Percentiles rank a stretch among this genome's conserved stretches.
phyloP scores from a whole-genome alignment of 1,140 invertebrate genomes.

The Tetramorium parvispinum region DNA sequence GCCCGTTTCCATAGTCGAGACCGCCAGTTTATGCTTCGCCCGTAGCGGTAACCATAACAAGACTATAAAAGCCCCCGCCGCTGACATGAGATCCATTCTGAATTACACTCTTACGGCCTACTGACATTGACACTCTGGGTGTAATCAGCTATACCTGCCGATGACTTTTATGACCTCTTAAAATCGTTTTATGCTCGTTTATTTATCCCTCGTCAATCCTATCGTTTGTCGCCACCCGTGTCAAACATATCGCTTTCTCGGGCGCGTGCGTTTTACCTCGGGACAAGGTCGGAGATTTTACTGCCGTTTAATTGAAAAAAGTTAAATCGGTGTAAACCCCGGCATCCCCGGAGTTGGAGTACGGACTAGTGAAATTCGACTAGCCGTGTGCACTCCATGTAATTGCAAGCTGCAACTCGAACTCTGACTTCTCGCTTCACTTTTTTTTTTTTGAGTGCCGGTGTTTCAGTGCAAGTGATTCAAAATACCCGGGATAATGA shows the following conservation, averaged over 20 bases:
- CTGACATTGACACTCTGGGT: slow-evolving; percentile 81
- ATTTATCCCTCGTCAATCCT: slow-evolving; percentile 62
- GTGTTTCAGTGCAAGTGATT: slow-evolving; percentile 79
- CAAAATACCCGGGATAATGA: slow-evolving; percentile 89
- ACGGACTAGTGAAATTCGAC: slow-evolving; percentile 61
- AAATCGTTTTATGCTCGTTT: slow-evolving; percentile 74
- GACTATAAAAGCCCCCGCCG: slow-evolving; percentile 76
- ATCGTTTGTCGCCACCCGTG: slow-evolving; percentile 68
- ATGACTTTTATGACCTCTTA: slow-evolving; percentile 82
- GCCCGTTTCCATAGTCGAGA: slow-evolving; percentile 67
- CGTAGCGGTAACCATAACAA: slow-evolving; percentile 78
- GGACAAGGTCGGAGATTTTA: slow-evolving; percentile 27
- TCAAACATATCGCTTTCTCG: slow-evolving; percentile 55
- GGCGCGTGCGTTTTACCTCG: slow-evolving; percentile 47
- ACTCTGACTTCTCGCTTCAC: slow-evolving; percentile 9
- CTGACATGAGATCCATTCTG: slow-evolving; percentile 78
- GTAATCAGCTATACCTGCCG: slow-evolving; percentile 70
- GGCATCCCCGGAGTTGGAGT: slow-evolving; percentile 12
- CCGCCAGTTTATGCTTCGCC: slow-evolving; percentile 61
- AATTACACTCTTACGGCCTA: slow-evolving; percentile 77
- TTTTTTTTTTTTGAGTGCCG: slow-evolving; percentile 74
- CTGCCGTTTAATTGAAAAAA: neutral
- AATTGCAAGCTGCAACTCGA: neutral
- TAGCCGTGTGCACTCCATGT: slow-evolving; percentile 50
- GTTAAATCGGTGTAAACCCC: neutral